Conservation (phyloP, 2,113 vertebrate genomes). For the Willisornis vidua region DNA sequence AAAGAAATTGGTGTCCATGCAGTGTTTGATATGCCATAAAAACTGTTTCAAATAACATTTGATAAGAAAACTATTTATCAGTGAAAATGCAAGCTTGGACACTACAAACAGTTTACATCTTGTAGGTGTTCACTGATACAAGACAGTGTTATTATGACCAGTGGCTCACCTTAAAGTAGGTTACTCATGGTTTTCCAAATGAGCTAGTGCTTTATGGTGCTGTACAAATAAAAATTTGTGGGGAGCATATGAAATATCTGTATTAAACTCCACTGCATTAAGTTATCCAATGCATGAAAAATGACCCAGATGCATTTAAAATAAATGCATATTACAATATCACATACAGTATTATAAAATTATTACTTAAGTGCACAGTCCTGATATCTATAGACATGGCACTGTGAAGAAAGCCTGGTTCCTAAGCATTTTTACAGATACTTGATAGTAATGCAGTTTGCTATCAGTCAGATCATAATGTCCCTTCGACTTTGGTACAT, state of each 20-base stretch:
- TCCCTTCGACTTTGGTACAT: constrained; percentile 82
- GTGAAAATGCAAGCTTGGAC: constrained; percentile 72
- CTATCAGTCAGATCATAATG: constrained; percentile 61
- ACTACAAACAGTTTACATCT: constrained; percentile 57
- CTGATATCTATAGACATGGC: constrained; percentile 70
- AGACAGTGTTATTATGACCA: constrained; percentile 38
- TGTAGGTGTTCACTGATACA: constrained; percentile 37
- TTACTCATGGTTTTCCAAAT: constrained; percentile 29
- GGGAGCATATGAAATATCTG: constrained; percentile 71
- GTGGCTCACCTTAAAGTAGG: constrained; percentile 23
- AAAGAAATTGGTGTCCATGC: constrained; percentile 68
- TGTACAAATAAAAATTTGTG: constrained; percentile 77
- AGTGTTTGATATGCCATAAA: constrained; percentile 66
- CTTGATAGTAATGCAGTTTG: constrained; percentile 66
- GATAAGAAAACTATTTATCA: constrained; percentile 73
- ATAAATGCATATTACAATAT: constrained; percentile 79
- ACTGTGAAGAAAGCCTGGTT: constrained; percentile 69
- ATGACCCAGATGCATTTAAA: constrained; percentile 77
- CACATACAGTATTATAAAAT: constrained; percentile 74
- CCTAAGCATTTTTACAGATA: constrained; percentile 66
- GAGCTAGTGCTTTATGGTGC: constrained; percentile 54
- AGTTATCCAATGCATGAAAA: constrained; percentile 75
- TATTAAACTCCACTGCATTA: constrained; percentile 76
- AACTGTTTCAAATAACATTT: constrained; percentile 54
- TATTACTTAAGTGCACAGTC: constrained; percentile 78